These are phyloP conservation scores for Chroicocephalus ridibundus DNA, from an alignment of 2,113 vertebrate species.

Conservation along the genomic window DNA sequence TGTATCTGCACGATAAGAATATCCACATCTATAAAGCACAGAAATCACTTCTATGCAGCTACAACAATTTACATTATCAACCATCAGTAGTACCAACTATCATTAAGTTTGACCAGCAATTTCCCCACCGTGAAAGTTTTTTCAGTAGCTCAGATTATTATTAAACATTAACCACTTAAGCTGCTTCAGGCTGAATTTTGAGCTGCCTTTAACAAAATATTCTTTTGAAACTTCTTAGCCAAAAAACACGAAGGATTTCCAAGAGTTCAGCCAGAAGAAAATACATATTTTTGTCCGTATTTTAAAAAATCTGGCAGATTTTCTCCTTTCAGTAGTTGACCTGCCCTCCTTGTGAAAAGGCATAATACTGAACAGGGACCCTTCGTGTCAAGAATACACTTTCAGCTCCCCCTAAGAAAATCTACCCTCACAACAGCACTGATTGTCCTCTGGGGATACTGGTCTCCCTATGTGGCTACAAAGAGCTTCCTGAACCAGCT, in stretches of 20 bases:
- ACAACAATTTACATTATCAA: background rate
- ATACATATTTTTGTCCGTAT: conserved; percentile 30
- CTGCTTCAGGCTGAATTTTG: background rate
- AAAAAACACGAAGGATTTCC: conserved; percentile 44
- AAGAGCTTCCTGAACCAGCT: background rate
- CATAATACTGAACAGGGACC: background rate
- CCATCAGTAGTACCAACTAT: background rate
- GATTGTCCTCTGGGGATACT: background rate
- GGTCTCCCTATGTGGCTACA: background rate
- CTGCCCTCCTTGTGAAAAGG: background rate
- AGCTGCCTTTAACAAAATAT: background rate
- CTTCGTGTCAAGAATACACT: background rate
- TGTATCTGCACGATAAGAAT: background rate
- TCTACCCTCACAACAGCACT: background rate
- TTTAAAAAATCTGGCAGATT: background rate
- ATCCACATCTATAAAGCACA: background rate
- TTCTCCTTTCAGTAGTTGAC: conserved; percentile 44
- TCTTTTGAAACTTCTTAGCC: conserved; percentile 28
- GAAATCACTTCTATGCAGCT: background rate
- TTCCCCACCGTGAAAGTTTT: background rate
- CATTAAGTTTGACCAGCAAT: background rate
- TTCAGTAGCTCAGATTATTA: conserved; percentile 4
- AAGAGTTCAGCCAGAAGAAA: conserved; percentile 58
- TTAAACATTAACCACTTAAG: background rate
- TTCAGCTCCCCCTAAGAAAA: background rate